phyloP scores from a whole-genome alignment of 2,113 vertebrate species.

The Xiphophorus hellerii region DNA sequence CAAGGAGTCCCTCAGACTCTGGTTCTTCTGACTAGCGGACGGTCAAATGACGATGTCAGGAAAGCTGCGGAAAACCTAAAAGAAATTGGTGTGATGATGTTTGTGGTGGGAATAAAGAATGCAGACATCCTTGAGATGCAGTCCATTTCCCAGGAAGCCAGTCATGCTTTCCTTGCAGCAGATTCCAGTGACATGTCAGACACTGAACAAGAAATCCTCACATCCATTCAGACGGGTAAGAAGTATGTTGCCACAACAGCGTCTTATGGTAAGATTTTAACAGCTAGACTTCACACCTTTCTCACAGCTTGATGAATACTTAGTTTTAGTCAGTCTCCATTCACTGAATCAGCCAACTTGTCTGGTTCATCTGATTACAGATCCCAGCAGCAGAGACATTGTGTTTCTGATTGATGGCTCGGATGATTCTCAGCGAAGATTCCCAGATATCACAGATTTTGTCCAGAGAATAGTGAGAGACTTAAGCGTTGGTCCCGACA shows the following conservation, averaged over 20 bases:
- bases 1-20: slow-evolving; percentile 86
- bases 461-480: slow-evolving; percentile 67
- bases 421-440: slow-evolving; percentile 72
- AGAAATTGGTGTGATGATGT: slow-evolving; percentile 78
- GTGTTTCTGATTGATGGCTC: slow-evolving; percentile 83
- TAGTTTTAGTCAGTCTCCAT: neutral
- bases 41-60: slow-evolving; percentile 82
- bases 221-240: slow-evolving; percentile 34
- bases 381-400: slow-evolving; percentile 74
- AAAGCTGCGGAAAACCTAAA: slow-evolving; percentile 75
- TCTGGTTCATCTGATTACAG: slow-evolving; percentile 68
- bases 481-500: slow-evolving; percentile 68
- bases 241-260: slow-evolving; percentile 10
- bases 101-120: slow-evolving; percentile 82
- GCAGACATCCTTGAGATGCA: slow-evolving; percentile 83
- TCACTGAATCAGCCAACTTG: slow-evolving; percentile 20
- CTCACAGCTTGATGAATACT: neutral
- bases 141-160: slow-evolving; percentile 78
- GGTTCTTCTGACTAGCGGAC: slow-evolving; percentile 85
- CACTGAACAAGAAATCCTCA: slow-evolving; percentile 66
- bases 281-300: neutral
- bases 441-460: slow-evolving; percentile 75
- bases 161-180: slow-evolving; percentile 78
- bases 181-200: slow-evolving; percentile 76
- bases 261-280: slow-evolving; percentile 61